Base-by-base conservation (phyloP, 2,797 vertebrate genomes). In the Chromobotia macracanthus region DNA sequence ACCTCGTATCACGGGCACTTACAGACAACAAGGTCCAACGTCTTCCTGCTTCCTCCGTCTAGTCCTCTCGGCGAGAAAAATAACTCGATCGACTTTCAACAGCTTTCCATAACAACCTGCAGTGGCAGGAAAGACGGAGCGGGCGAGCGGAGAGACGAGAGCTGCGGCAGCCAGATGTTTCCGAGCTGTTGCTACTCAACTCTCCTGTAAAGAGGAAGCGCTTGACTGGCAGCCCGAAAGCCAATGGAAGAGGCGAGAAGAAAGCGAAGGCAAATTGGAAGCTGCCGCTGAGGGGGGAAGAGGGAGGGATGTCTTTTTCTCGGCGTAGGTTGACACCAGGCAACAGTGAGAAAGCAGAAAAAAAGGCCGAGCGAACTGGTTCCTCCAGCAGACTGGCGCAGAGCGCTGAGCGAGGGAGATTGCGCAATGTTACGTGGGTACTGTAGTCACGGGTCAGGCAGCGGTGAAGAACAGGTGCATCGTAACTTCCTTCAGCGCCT, bases 161-260 rank as follows among this genome's bases (percentile, higher is more conserved):
- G 95, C 94, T 93, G 96, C 95, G 94, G 94, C 93, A 93, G 94
- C 93, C 96, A 97, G 96, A 97, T 97, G 96, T 97, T 95, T 90
- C 91, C 94, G 94, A 94, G 93, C 94, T 95, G 94, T 94, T 95
- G 94, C 94, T 95, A 91, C 91, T 93, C 90, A 93, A 92, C 93
- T 94, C 93, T 86, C 86, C 90, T 87, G 90, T 84, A 81, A 84
- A 80, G 87, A 88, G 91, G 89, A 91, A 90, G 90, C 90, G 92
- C 84, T 86, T 93, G 93, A 94, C 86, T 92, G 94, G 93, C 93
- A 91, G 92, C 86, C 67, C 87, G 85, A 85, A 91, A 90, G 90
- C 93, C 93, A 94, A 92, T 92, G 90, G 90, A 83, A 87, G 91
- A 89, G 90, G 89, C 86, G 90, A 89, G 75, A 83, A 89, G 88